Evolutionary conservation across 2,113 vertebrate genomes (phyloP).

Genomic region (Aplodontia rufa): DNA sequence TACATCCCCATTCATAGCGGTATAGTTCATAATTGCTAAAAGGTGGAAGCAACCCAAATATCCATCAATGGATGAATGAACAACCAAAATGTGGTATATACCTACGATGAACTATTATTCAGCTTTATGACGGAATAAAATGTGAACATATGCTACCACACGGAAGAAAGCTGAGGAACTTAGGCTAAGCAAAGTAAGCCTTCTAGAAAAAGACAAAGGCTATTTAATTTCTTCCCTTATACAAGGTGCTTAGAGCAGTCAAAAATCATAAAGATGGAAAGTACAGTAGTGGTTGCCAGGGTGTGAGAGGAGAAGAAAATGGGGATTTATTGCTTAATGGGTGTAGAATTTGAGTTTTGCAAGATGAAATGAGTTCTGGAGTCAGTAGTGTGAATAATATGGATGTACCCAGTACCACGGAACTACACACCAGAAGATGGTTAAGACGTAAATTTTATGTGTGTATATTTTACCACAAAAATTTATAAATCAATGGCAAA

Average conservation of each 20-base stretch:
- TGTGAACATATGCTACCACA: not conserved
- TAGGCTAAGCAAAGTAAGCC: not conserved
- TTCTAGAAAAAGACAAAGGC: not conserved
- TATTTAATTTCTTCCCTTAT: not conserved
- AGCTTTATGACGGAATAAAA: not conserved
- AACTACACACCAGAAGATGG: not conserved
- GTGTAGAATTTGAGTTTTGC: not conserved
- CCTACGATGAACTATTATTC: not conserved
- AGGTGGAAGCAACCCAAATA: not conserved
- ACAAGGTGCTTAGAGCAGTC: not conserved
- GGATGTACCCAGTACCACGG: not conserved
- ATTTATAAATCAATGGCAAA: not conserved
- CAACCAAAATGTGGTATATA: not conserved
- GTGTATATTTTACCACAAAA: not conserved
- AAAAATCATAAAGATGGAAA: not conserved
- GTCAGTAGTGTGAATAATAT: not conserved
- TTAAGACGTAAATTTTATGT: not conserved
- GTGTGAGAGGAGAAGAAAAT: not conserved
- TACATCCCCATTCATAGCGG: not conserved
- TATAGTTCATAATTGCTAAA: not conserved
- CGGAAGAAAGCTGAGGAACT: not conserved
- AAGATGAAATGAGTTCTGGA: conserved; percentile 6
- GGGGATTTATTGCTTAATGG: not conserved
- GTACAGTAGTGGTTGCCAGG: not conserved
- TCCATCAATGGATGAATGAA: not conserved